Conservation (phyloP, 1,140 invertebrate species). For the Heliconius himera region DNA sequence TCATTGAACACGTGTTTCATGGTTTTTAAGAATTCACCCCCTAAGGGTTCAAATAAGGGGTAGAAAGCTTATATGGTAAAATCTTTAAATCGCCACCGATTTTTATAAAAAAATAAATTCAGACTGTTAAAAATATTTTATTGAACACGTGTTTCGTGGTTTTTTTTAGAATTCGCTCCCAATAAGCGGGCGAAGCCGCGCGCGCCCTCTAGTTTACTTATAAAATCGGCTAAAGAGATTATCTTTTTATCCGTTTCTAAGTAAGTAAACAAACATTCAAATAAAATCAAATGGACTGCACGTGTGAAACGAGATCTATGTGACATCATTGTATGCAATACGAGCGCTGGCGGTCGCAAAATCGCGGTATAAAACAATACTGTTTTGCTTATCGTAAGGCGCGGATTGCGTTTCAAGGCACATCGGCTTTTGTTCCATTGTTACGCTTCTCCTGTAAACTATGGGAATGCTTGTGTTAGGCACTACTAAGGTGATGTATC, state of each 20-base stretch:
- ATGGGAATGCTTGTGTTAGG: conserved; percentile 34
- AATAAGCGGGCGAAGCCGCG: too few relatives aligned
- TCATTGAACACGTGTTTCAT: too few relatives aligned
- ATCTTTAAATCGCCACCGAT: too few relatives aligned
- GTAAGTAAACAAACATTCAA: conserved; percentile 5
- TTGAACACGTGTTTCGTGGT: too few relatives aligned
- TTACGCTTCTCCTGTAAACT: conserved; percentile 43
- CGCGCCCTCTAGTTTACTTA: too few relatives aligned
- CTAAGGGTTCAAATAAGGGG: too few relatives aligned
- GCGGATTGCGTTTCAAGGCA: conserved; percentile 49
- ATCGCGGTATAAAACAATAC: conserved; percentile 66
- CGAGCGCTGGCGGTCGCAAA: conserved; percentile 45
- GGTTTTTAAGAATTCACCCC: too few relatives aligned
- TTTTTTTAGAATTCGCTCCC: too few relatives aligned
- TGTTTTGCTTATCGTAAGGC: conserved; percentile 59
- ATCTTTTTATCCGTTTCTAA: conserved; percentile 16
- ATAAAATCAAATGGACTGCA: conserved; percentile 34
- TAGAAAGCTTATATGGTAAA: too few relatives aligned
- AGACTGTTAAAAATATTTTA: too few relatives aligned
- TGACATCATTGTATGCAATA: conserved; percentile 37
- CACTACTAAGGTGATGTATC: conserved; percentile 23
- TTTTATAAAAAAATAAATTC: too few relatives aligned
- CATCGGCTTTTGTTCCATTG: conserved; percentile 73
- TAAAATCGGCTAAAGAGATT: neutral
- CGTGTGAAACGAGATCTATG: conserved; percentile 45